Percentiles rank a stretch among this genome's conserved stretches.
Conservation (phyloP, 2,113 vertebrate species). For the Bothrops jararaca region DNA sequence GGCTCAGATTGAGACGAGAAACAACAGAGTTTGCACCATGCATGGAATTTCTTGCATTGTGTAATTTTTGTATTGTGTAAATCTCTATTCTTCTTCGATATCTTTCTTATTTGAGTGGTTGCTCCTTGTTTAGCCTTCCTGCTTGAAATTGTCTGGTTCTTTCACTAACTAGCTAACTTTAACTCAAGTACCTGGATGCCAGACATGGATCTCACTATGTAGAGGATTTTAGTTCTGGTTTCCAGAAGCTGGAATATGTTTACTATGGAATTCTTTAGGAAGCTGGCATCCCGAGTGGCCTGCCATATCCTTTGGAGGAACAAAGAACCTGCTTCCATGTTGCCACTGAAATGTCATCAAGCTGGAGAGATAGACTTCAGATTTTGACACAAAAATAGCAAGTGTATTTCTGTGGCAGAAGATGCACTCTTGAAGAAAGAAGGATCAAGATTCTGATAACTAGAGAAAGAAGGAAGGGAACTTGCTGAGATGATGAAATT, state of each 20-base stretch:
- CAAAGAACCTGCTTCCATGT: neutral
- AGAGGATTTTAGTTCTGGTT: neutral
- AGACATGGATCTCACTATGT: neutral
- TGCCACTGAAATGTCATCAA: neutral
- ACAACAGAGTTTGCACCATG: neutral
- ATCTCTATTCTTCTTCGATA: neutral
- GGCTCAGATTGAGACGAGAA: neutral
- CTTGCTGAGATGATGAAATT: too few relatives aligned
- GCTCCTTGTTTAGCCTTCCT: neutral
- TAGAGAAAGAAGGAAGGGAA: neutral
- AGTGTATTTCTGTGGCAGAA: neutral
- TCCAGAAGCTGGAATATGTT: neutral
- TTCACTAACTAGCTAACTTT: neutral
- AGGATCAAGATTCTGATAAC: neutral
- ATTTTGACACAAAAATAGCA: neutral
- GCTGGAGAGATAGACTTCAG: neutral
- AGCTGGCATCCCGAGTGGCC: neutral
- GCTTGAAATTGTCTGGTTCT: neutral
- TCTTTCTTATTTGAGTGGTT: slow-evolving; percentile 1
- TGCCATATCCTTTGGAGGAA: neutral
- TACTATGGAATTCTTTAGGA: neutral
- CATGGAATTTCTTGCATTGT: neutral
- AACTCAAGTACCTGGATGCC: neutral
- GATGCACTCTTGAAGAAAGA: neutral
- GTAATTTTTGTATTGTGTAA: neutral